These are phyloP conservation scores for Zoanthus sociatus DNA, from an alignment of 92 coral and sea anemone genomes.

Conservation along the genomic window DNA sequence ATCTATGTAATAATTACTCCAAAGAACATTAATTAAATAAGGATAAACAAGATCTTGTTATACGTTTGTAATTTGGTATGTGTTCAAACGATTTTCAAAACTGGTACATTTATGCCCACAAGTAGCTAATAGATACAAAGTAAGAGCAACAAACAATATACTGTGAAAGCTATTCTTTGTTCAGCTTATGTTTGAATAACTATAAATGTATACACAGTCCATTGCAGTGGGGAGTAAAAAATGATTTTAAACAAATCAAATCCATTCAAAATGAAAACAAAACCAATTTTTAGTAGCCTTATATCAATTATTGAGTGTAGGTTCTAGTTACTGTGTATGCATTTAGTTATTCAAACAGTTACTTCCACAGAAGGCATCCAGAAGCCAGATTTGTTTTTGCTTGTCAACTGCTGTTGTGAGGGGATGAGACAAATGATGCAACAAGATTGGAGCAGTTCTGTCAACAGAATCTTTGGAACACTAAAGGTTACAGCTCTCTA, in stretches of 20 bases:
- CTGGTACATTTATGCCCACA: not conserved
- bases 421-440: constrained; percentile 48
- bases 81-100: not conserved
- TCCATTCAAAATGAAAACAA: not conserved
- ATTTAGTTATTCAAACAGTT: not conserved
- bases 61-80: not conserved
- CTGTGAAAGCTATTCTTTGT: not conserved
- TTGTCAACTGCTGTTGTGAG: constrained; percentile 50
- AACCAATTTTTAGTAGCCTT: not conserved
- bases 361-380: constrained; percentile 39
- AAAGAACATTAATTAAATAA: not conserved
- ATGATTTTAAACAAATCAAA: not conserved
- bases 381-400: constrained; percentile 46
- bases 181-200: not conserved
- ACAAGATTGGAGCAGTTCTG: constrained; percentile 41
- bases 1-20: not conserved
- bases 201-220: not conserved
- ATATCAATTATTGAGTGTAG: not conserved
- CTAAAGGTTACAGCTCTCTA: constrained; percentile 46
- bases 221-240: not conserved
- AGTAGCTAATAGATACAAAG: not conserved
- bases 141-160: not conserved
- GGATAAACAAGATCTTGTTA: not conserved
- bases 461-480: constrained; percentile 45
- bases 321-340: not conserved